These are phyloP conservation scores for Colletes gigas DNA, from an alignment of 1,140 invertebrate species.

Conservation along the genomic window DNA sequence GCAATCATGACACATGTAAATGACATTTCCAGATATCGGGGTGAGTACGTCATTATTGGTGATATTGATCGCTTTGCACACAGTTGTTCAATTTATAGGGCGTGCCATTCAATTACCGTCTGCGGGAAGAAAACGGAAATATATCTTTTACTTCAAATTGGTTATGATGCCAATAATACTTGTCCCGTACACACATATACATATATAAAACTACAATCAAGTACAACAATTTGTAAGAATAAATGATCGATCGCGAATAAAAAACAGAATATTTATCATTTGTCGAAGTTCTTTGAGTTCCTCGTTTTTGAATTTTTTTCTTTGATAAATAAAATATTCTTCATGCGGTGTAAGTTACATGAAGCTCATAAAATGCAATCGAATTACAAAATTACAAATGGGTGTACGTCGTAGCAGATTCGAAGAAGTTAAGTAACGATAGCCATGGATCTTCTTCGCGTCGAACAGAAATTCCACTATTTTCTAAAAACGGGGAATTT, in stretches of 20 bases:
- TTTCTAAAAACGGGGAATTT: not conserved
- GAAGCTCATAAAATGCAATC: too few relatives aligned
- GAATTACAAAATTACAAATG: not conserved
- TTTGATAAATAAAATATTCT: too few relatives aligned
- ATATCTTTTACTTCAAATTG: not conserved
- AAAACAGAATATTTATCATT: too few relatives aligned
- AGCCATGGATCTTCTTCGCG: too few relatives aligned
- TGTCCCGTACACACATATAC: not conserved
- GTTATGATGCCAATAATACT: not conserved
- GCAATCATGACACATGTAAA: conserved; percentile 39
- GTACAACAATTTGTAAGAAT: too few relatives aligned
- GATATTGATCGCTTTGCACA: conserved; percentile 17
- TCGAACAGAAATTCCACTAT: not conserved
- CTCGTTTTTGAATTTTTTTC: too few relatives aligned
- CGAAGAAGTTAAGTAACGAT: not conserved
- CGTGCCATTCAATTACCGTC: not conserved
- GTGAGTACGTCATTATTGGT: conserved; percentile 37
- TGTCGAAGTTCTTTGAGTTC: too few relatives aligned
- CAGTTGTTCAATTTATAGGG: conserved; percentile 13
- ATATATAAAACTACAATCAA: too few relatives aligned
- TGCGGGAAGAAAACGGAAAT: not conserved
- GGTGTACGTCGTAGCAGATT: not conserved
- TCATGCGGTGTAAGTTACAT: too few relatives aligned
- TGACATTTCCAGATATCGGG: conserved; percentile 47
- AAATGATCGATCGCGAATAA: too few relatives aligned